These are phyloP conservation scores for Mizuhopecten yessoensis DNA, from an alignment of 1,140 invertebrate genomes.

Conservation along the genomic window DNA sequence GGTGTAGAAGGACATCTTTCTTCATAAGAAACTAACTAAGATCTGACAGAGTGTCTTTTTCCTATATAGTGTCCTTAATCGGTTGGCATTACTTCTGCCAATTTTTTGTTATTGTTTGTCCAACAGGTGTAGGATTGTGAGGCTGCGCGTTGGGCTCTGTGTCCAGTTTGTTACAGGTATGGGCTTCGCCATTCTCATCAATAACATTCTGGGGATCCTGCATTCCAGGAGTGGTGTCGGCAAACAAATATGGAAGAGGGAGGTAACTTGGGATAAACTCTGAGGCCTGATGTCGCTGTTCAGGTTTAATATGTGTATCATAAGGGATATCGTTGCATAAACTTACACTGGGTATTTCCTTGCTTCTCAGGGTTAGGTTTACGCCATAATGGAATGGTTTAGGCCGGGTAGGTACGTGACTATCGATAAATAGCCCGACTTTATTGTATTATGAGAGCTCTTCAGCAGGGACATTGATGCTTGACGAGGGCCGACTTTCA, in stretches of 20 bases:
- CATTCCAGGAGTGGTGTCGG: neutral
- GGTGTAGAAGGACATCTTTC: slow-evolving; percentile 7
- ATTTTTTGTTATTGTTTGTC: neutral
- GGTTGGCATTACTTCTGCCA: neutral
- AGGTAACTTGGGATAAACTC: neutral
- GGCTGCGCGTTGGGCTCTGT: neutral
- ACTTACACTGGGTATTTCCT: neutral
- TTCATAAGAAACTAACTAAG: neutral
- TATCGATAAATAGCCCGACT: neutral
- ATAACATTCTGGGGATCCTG: neutral
- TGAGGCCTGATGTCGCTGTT: neutral
- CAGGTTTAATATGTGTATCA: neutral
- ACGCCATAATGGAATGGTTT: neutral
- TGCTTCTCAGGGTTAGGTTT: neutral
- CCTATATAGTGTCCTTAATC: neutral
- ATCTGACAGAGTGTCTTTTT: neutral
- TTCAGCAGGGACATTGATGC: neutral
- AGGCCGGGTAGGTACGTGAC: neutral
- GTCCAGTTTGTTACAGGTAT: neutral
- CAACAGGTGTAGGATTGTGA: neutral
- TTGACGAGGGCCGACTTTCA: neutral
- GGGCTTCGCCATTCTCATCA: neutral
- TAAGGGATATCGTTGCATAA: neutral
- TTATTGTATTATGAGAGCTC: neutral
- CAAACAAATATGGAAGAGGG: neutral